Evolutionary conservation across 2,113 vertebrate genomes (phyloP), one percentile per base, ranked within the genome.

Genomic region (Melanerpes aurifrons): DNA sequence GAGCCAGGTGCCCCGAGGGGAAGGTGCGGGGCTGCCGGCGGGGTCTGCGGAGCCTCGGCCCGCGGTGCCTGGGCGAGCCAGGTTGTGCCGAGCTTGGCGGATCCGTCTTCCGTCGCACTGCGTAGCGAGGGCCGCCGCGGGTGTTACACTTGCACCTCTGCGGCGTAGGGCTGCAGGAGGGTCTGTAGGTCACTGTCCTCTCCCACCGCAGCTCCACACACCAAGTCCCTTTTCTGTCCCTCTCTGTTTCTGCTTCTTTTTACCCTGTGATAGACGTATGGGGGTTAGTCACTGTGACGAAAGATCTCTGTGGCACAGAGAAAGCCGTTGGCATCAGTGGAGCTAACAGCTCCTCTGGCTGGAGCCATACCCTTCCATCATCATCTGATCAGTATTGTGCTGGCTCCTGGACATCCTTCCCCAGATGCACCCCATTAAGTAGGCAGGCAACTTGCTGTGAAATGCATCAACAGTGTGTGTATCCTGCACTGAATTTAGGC

Each of bases 351-450:
- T 53, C 14, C 53, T 35, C 47, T 3, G 35, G 12, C 61, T 26
- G 56, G 9, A 18, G 64, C 56, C 7, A 0, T 12, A 4, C 22
- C 26, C 12, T 43, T 8, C 62, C 19, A 1, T 19, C 29, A 2
- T 6, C n/a, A 12, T 35, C 59, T 15, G 18, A 15, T n/a, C 15
- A 15, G 1, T 0, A 4, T 12, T 7, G 3, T 0, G 1, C 19
- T 18, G 63, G 10, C 10, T 37, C 18, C 67, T 13, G 9, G 47
- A 6, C 20, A 10, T n/a, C 81, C 24, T 20, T 10, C 59, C 40
- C 59, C 6, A 32, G 3, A 53, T 5, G 10, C 7, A 2, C 7
- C 21, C 67, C 0, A 0, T 1, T 1, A 1, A 22, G 9, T 13
- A 19, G 62, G 19, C 24, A 53, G 19, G 2, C 11, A 21, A 0